Evolutionary conservation across 2,888 invertebrate species (phyloP), one percentile per base, ranked within the genome.

Genomic region (Ypsolopha scabrella): DNA sequence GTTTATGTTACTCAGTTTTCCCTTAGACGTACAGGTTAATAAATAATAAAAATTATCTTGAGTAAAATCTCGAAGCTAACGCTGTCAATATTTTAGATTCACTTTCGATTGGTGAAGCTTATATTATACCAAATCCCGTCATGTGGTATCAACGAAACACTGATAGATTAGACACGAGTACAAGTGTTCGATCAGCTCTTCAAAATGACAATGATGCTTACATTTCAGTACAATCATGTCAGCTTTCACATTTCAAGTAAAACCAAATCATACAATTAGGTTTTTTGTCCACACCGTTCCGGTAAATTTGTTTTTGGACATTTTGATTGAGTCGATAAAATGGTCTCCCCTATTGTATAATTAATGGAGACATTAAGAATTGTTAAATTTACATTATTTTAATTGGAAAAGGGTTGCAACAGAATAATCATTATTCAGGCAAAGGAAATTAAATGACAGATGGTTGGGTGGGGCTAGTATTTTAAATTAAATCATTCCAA

Each of bases 211-310:
- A 64, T 62, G 54, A 52, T 59, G 61, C 62, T 64, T 62, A 62
- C 58, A 53, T 56, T 39, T 60, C 56, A 56, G 56, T 52, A 55
- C 60, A 57, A 65, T 63, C 65, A 65, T 61, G 59, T 55, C 61
- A 57, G 68, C 71, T 71, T 72, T 72, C 70, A 64, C 68, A 66
- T 67, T 63, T 62, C 59, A 53, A 39, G 11, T 9, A 35, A 46
- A 46, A 46, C 46, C 33, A 35, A 46, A 34, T 11, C 33, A 33
- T 7, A 38, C 38, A 48, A 48, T 48, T 13, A 38, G 10, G 14
- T 14, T 37, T 48, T 37, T 48, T 48, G 48, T 48, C 11, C 35
- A 11, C 2, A 6, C 24, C 24, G 14, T 48, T 48, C 38, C 37
- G 38, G 36, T 9, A 37, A 36, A 37, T 37, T 48, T 38, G 24